A percentile compares a stretch with the other conserved stretches of the same genome.
phyloP scores from a whole-genome alignment of 2,113 vertebrate genomes.

The Rhabdomys dilectus region DNA sequence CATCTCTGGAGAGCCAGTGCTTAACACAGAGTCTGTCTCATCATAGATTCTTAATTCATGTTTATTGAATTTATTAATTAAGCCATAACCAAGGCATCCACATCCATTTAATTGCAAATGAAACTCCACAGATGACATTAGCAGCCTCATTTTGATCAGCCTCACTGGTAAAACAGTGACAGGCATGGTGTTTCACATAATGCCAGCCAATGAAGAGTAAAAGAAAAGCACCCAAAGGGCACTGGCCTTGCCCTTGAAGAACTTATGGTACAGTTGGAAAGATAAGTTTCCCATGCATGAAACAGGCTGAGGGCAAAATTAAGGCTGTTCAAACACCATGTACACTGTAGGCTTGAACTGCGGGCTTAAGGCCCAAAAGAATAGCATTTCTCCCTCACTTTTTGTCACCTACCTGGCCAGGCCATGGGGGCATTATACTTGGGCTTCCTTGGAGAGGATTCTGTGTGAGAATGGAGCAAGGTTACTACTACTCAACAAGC shows the following conservation, averaged over 20 bases:
- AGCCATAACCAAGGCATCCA: constrained; percentile 75
- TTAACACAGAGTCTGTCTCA: constrained; percentile 66
- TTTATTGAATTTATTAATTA: constrained; percentile 83
- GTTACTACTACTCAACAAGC: background rate
- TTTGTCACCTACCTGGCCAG: accelerated
- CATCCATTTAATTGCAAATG: constrained; percentile 82
- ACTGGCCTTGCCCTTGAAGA: constrained; percentile 20
- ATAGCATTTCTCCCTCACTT: background rate
- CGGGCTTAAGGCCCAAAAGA: background rate
- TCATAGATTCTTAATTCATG: constrained; percentile 76
- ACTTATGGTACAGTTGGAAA: background rate
- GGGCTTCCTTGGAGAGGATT: background rate
- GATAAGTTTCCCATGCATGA: background rate
- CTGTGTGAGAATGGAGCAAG: background rate
- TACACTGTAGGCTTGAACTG: background rate
- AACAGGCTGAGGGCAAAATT: background rate
- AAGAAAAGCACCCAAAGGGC: constrained; percentile 43
- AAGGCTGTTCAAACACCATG: background rate
- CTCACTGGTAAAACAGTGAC: constrained; percentile 46
- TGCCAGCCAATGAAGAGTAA: background rate
- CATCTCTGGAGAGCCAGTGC: constrained; percentile 57
- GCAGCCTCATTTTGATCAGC: constrained; percentile 72
- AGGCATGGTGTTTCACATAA: constrained; percentile 30
- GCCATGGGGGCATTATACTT: background rate
- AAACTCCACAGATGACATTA: constrained; percentile 79